A percentile compares a stretch with the other conserved stretches of the same genome.
phyloP scores from a whole-genome alignment of 2,888 invertebrate genomes.

The Zonitis immaculata region DNA sequence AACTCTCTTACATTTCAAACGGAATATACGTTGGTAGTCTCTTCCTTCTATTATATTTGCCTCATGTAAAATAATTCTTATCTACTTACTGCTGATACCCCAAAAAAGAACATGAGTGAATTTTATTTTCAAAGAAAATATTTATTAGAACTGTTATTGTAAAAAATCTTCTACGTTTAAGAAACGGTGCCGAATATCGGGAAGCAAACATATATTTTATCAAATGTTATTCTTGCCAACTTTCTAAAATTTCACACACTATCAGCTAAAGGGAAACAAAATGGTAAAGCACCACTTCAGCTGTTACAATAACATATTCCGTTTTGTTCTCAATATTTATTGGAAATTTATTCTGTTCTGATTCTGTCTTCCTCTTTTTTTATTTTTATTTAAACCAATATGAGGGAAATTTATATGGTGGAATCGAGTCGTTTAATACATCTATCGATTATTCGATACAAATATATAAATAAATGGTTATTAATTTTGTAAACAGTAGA shows the following conservation, averaged over 20 bases:
- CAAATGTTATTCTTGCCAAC: background rate
- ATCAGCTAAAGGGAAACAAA: background rate
- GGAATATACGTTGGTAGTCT: too few species aligned
- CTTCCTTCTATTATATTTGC: too few species aligned
- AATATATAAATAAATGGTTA: background rate
- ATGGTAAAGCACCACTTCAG: background rate
- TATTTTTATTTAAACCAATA: background rate
- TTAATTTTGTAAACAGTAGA: background rate
- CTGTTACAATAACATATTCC: constrained; percentile 1
- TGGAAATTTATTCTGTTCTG: background rate
- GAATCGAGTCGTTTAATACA: background rate
- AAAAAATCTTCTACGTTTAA: too few species aligned
- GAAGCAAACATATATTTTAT: too few species aligned
- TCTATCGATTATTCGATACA: background rate
- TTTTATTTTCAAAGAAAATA: too few species aligned
- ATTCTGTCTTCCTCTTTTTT: background rate
- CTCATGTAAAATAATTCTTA: too few species aligned
- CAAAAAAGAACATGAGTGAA: too few species aligned
- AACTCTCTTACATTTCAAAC: too few species aligned
- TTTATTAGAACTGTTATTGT: too few species aligned
- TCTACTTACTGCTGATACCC: too few species aligned
- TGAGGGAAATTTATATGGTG: background rate
- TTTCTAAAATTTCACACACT: background rate
- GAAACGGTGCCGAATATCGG: too few species aligned
- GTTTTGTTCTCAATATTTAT: background rate